phyloP scores from a whole-genome alignment of 2,888 invertebrate genomes.

The Drosophila nr. perissopoda region DNA sequence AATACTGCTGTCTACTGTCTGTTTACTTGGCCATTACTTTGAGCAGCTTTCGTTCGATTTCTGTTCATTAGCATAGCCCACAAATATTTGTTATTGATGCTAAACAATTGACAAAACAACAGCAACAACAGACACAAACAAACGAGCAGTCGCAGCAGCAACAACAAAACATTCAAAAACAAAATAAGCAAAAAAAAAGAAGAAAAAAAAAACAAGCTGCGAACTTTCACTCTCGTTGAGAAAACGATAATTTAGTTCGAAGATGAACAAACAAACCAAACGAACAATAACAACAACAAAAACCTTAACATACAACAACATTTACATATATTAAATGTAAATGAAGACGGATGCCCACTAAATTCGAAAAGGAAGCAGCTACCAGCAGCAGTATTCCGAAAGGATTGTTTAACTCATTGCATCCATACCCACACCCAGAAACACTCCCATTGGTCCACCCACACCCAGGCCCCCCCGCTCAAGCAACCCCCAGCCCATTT shows the following conservation, averaged over 20 bases:
- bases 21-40: conserved; percentile 13
- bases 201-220: conserved; percentile 18
- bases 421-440: neutral
- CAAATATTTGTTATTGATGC: conserved; percentile 74
- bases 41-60: conserved; percentile 53
- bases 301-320: neutral
- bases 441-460: neutral
- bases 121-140: conserved; percentile 41
- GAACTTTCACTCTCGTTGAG: conserved; percentile 68
- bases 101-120: conserved; percentile 58
- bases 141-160: conserved; percentile 30
- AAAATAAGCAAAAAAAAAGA: conserved; percentile 33
- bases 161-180: conserved; percentile 20
- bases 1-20: neutral
- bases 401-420: conserved; percentile 10
- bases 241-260: conserved; percentile 46
- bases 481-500: neutral
- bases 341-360: conserved; percentile 17
- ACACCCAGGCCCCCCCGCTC: neutral
- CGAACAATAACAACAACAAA: conserved; percentile 5
- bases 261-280: conserved; percentile 37
- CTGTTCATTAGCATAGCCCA: conserved; percentile 69
- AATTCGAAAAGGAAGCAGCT: neutral
- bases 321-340: conserved; percentile 21
- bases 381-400: neutral